Evolutionary conservation across 2,113 vertebrate genomes (phyloP).

Genomic region (Syrmaticus mikado): DNA sequence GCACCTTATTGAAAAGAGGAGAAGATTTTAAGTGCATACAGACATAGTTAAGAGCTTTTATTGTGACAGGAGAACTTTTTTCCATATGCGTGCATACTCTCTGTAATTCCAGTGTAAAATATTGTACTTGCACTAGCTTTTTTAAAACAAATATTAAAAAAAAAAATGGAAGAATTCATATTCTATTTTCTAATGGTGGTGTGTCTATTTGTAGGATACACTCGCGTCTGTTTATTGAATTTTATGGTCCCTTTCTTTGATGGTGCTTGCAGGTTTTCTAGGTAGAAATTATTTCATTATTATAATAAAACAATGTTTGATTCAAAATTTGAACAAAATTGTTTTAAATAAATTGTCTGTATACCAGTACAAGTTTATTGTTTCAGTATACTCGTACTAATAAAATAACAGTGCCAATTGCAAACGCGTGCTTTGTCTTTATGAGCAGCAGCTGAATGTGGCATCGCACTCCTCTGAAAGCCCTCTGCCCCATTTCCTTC

Average conservation of each 20-base stretch:
- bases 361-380: conserved; percentile 94
- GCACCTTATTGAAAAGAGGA: conserved; percentile 90
- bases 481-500: accelerated
- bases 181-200: conserved; percentile 95
- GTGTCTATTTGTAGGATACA: conserved; percentile 97
- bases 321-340: conserved; percentile 98
- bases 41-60: conserved; percentile 90
- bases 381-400: conserved; percentile 93
- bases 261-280: conserved; percentile 99
- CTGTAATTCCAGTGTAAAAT: conserved; percentile 97
- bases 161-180: conserved; percentile 93
- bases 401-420: conserved; percentile 97
- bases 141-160: conserved; percentile 91
- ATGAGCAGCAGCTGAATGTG: not conserved
- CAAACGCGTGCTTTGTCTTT: conserved; percentile 53
- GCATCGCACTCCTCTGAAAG: not conserved
- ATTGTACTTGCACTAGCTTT: conserved; percentile 98
- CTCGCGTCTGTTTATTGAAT: conserved; percentile 95
- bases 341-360: conserved; percentile 97
- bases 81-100: conserved; percentile 94
- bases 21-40: conserved; percentile 86
- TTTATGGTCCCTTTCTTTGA: conserved; percentile 98
- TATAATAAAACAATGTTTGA: conserved; percentile 96
- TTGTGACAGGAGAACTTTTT: conserved; percentile 89
- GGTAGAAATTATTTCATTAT: conserved; percentile 97